These are phyloP conservation scores for Agriopis leucophaearia DNA, from an alignment of 2,888 invertebrate species.

Conservation along the genomic window DNA sequence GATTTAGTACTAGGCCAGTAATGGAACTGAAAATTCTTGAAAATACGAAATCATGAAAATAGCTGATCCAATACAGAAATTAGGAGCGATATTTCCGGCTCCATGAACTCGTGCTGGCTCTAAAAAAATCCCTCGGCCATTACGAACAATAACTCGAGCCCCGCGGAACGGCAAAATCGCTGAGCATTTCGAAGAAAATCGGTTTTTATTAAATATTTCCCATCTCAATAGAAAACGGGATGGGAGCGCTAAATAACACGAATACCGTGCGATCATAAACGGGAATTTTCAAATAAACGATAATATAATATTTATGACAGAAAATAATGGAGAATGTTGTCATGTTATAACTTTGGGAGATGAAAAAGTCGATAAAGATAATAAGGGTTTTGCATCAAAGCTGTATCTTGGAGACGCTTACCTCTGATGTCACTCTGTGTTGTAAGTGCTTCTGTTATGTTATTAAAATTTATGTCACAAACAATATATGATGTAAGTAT, in stretches of 20 bases:
- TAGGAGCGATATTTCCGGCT: constrained; percentile 38
- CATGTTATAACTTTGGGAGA: constrained; percentile 36
- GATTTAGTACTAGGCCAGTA: not conserved
- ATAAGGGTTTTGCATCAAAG: constrained; percentile 30
- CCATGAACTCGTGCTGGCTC: constrained; percentile 44
- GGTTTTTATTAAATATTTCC: constrained; percentile 63
- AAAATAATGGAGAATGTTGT: constrained; percentile 46
- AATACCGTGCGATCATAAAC: constrained; percentile 57
- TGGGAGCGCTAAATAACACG: constrained; percentile 58
- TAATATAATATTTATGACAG: constrained; percentile 58
- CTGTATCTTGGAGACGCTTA: constrained; percentile 2
- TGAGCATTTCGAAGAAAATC: constrained; percentile 58
- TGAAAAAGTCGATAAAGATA: constrained; percentile 26
- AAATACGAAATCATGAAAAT: constrained; percentile 28
- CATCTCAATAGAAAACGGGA: constrained; percentile 53
- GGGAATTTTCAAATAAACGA: constrained; percentile 59
- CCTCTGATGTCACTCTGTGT: constrained; percentile 16
- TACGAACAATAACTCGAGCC: constrained; percentile 46
- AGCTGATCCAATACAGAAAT: constrained; percentile 35
- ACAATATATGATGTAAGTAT: not conserved
- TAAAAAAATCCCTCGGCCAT: constrained; percentile 45
- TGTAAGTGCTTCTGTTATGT: constrained; percentile 3
- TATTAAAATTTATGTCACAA: constrained; percentile 11
- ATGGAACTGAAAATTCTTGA: constrained; percentile 20
- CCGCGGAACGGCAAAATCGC: constrained; percentile 54